Evolutionary conservation across 2,113 vertebrate genomes (phyloP), one percentile per base, ranked within the genome.

Genomic region (Papio anubis): DNA sequence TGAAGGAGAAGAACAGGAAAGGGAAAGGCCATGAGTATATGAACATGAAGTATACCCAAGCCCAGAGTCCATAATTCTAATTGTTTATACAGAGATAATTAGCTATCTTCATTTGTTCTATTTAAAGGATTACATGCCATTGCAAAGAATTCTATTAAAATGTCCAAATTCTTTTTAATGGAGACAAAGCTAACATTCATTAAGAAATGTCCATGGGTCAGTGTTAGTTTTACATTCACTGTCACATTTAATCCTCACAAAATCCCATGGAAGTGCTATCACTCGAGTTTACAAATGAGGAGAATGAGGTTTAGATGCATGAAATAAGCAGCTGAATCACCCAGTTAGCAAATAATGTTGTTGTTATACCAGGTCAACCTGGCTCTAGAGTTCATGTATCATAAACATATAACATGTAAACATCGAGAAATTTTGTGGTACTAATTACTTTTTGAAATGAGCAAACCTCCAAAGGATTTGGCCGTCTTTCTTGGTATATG

Each of bases 121-220:
- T 70, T 64, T 92, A 52, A 90, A 50, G 8, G 18, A 45, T 81
- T n/a, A 55, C 2, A 14, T 40, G 38, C 55, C 61, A 79, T 43
- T 78, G 61, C 43, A 79, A 73, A 66, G 21, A 83, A 88, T 76
- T 14, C 35, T 79, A 48, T 87, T 95, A 48, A 96, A 94, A 89
- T 43, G 14, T 9, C 14, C n/a, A 83, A 59, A 80, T 8, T 61
- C 68, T 57, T n/a, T 38, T 32, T 23, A n/a, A 0, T 5, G 18
- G 70, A 80, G 35, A 78, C 16, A 72, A 43, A 96, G 30, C 16
- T 72, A 73, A 61, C 21, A 32, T 38, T 76, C 38, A 45, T 21
- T n/a, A 23, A 89, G 45, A 80, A 50, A 38, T 2, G 64, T 50
- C 57, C 25, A 50, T 20, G 48, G 9, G 7, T 30, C 43, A 45